Evolutionary conservation across 2,113 vertebrate genomes (phyloP).

Genomic region (Oreocharis arfaki): DNA sequence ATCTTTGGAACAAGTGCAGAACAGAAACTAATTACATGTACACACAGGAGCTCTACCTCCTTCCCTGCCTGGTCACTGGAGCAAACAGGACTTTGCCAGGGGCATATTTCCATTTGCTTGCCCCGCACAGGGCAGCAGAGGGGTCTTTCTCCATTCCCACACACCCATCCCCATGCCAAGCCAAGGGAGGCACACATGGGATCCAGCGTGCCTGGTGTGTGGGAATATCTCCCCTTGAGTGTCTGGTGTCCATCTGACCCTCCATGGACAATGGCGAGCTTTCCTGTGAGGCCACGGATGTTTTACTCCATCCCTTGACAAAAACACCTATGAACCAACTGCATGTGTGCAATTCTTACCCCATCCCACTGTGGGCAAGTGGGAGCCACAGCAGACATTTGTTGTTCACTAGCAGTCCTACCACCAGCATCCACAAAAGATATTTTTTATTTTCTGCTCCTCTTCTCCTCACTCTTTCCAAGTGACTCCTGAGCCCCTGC

Average conservation of each 20-base stretch:
- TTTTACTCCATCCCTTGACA: neutral
- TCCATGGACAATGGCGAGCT: accelerated
- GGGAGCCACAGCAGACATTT: neutral
- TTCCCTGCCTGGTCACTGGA: neutral
- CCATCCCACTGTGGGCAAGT: neutral
- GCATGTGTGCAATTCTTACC: neutral
- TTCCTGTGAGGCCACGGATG: neutral
- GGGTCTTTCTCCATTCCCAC: neutral
- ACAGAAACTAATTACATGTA: neutral
- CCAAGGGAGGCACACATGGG: accelerated
- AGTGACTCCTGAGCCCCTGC: neutral
- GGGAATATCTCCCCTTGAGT: neutral
- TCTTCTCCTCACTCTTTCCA: neutral
- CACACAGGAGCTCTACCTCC: neutral
- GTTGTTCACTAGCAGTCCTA: neutral
- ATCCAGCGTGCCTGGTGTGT: accelerated
- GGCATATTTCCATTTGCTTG: neutral
- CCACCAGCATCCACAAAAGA: neutral
- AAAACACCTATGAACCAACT: neutral
- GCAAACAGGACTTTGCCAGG: neutral
- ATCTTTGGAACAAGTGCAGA: neutral
- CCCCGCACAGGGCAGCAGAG: neutral
- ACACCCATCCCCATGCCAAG: accelerated
- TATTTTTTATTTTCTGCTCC: neutral
- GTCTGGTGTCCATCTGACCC: neutral